Base-by-base conservation (phyloP, 1,140 invertebrate genomes). In the Araneus ventricosus region DNA sequence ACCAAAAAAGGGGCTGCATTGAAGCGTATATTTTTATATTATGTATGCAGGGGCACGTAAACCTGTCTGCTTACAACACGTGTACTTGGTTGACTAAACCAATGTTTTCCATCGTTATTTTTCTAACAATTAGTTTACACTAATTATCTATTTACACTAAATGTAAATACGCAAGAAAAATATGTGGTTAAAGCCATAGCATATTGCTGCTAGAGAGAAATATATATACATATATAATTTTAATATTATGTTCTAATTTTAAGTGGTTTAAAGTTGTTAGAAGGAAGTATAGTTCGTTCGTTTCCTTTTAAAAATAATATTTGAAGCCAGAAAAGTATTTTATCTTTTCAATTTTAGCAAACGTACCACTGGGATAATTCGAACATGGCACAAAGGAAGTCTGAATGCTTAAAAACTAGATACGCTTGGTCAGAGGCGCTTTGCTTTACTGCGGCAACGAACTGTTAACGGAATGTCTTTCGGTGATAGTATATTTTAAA, bases 1-100 rank as follows among this genome's bases (percentile, higher is more conserved):
- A 86, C 90, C 90, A 92, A 75, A 90, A 91, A 88, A 92, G 82
- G 84, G 84, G 59, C 87, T 93, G 88, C 93, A 93, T 84, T 86
- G 92, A 93, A 93, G 88, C 88, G 93, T 94, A 90, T 94, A 94
- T 94, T 94, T 94, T 94, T 94, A 91, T 94, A 94, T 91, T 91
- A 79, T 93, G 63, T 93, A 93, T 93, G 93, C 93, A 93, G 88
- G 57, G 82, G 93, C 61, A 79, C 61, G 84, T 61, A 85, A 90
- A 89, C 93, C 79, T 82, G 39, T 91, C 93, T 92, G 93, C 93
- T 94, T 94, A 84, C 93, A 93, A 93, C 89, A 88, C 82, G 87
- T 90, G 93, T 93, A 92, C 89, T 94, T 94, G 93, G 93, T 94
- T 94, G 89, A 84, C 90, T 88, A 93, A 93, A 93, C 89, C 88